A percentile compares a stretch with the other conserved stretches of the same genome.
Conservation (phyloP, 2,888 invertebrate genomes). For the Rhimphoctona megacephalus region DNA sequence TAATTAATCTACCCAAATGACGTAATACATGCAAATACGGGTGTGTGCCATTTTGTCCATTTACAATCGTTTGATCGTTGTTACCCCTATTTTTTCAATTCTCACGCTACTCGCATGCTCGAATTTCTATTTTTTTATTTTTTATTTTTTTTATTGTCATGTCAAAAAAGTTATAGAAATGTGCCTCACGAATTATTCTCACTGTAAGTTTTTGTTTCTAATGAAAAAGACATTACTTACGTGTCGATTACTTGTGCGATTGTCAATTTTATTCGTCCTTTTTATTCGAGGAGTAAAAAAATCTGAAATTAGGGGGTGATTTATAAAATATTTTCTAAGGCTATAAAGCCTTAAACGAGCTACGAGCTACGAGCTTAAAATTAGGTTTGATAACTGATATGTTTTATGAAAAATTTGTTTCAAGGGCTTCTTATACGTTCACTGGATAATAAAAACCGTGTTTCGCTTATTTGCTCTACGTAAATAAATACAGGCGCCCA, state of each 20-base stretch:
- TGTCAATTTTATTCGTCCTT: no score
- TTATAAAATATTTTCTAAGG: neutral
- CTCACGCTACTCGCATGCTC: neutral
- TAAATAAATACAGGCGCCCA: neutral
- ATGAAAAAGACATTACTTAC: no score
- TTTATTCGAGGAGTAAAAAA: neutral
- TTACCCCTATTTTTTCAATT: neutral
- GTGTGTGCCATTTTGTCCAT: neutral
- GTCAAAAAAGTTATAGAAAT: neutral
- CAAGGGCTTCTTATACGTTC: neutral
- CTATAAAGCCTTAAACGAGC: neutral
- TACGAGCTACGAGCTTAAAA: neutral
- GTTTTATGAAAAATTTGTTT: neutral
- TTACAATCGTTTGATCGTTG: neutral
- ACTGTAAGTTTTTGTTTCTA: no score
- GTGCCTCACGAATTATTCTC: no score
- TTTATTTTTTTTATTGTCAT: neutral
- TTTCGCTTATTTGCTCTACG: neutral
- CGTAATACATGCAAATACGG: constrained; percentile 3
- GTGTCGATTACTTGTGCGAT: no score
- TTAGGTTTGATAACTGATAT: neutral
- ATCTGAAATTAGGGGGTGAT: neutral
- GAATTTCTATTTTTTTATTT: neutral
- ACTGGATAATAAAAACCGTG: neutral
- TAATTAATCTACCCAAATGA: constrained; percentile 1